phyloP scores from a whole-genome alignment of 2,113 vertebrate species.

The Orthochromis malagaraziensis region DNA sequence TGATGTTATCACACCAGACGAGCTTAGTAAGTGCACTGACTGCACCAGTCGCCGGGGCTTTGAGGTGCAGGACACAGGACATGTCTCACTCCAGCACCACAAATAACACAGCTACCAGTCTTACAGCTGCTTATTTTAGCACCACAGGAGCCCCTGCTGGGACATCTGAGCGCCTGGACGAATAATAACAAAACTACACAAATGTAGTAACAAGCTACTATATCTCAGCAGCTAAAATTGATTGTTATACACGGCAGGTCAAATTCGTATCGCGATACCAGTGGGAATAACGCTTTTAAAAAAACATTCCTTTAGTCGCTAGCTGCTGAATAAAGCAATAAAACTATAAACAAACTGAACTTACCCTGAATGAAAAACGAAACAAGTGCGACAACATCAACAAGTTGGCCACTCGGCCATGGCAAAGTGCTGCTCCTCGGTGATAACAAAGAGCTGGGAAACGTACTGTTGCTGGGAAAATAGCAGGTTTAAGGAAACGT shows the following conservation, averaged over 20 bases:
- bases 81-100: background rate
- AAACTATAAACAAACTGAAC: background rate
- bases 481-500: background rate
- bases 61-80: background rate
- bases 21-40: background rate
- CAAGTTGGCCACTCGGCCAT: constrained; percentile 8
- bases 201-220: background rate
- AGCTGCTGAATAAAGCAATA: background rate
- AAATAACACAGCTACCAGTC: background rate
- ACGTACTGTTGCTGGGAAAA: background rate
- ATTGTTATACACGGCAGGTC: background rate
- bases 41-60: background rate
- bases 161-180: background rate
- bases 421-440: background rate
- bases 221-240: background rate
- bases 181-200: background rate
- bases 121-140: background rate
- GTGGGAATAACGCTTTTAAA: background rate
- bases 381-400: background rate
- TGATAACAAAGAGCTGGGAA: background rate
- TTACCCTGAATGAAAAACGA: constrained; percentile 17
- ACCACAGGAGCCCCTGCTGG: background rate
- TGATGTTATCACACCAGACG: background rate
- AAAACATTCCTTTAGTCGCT: background rate
- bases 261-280: background rate